Evolutionary conservation across 2,797 vertebrate species (phyloP), one percentile per base, ranked within the genome.

Genomic region (Amniataba percoides): DNA sequence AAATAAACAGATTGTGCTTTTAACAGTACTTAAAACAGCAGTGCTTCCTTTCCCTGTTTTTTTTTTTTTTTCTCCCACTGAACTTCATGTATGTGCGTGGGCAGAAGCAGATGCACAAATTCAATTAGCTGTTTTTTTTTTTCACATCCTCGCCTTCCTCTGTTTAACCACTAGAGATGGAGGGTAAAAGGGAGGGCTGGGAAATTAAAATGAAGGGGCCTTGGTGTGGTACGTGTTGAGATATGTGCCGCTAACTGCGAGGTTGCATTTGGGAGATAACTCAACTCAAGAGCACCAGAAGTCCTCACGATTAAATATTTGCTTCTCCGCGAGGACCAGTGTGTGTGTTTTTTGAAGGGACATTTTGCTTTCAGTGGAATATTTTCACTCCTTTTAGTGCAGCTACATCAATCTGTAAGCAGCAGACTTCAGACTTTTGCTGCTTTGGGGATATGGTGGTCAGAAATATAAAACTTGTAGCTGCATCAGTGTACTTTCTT

Each of bases 181-280:
- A 80, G 51, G 80, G 71, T 72, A 19, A 73, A 70, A 65, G 61
- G 53, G 74, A 81, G 71, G 65, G 69, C 79, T 86, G 77, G 83
- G 60, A 91, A 94, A 94, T 89, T 84, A 93, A 87, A 84, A 88
- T 52, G 88, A 90, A 71, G 82, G 72, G 83, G 83, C 85, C 87
- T 91, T 79, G 43, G 84, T 88, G 88, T 89, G 81, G 81, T 75
- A 60, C 76, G 66, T 83, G 78, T 80, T 49, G 80, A 93, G 88
- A 91, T 93, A 91, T 83, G 87, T 93, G 85, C 81, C 76, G 89
- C 87, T 89, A 83, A 92, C 84, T 89, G 90, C 74, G 86, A 91
- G 85, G 90, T 93, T 87, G 85, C 77, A 68, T 86, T 83, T 80
- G 55, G 78, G 76, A 90, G 92, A 90, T 87, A 90, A 88, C 80